Conservation (phyloP, 2,113 vertebrate species). For the Chinchilla lanigera region DNA sequence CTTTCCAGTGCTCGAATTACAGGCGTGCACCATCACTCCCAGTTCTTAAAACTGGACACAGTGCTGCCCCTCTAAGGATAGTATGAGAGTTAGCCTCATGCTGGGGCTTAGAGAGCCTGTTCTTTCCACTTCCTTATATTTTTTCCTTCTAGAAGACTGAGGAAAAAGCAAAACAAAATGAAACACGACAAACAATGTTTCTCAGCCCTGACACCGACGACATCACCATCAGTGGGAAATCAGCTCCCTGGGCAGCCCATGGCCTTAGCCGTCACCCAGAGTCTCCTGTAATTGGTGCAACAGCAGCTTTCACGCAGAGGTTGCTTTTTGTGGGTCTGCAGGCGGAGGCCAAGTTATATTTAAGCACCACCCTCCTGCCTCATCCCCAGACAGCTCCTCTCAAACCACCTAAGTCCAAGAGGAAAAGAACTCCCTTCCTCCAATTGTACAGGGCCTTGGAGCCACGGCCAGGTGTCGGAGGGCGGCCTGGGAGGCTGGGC, state of each 20-base stretch:
- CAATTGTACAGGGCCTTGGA: background rate
- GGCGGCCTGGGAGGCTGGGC: constrained; percentile 26
- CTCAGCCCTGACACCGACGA: background rate
- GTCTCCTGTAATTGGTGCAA: constrained; percentile 48
- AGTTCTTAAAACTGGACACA: background rate
- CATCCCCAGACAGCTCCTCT: constrained; percentile 26
- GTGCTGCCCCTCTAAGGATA: background rate
- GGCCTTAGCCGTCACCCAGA: constrained; percentile 4
- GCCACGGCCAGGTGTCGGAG: background rate
- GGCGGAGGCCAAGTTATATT: constrained; percentile 56
- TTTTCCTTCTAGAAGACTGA: background rate
- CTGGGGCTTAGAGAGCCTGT: background rate
- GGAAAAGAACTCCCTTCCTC: constrained; percentile 11
- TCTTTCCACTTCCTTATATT: background rate
- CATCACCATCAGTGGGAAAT: background rate
- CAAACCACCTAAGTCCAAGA: constrained; percentile 52
- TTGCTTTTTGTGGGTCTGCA: constrained; percentile 51
- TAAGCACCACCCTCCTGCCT: constrained; percentile 35
- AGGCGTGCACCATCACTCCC: background rate
- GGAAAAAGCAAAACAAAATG: background rate
- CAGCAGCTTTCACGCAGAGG: constrained; percentile 39
- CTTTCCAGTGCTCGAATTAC: background rate
- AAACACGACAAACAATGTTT: background rate
- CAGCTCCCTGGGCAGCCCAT: background rate
- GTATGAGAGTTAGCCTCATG: background rate